Evolutionary conservation across 2,797 vertebrate species (phyloP), one percentile per base, ranked within the genome.

Genomic region (Aeoliscus strigatus): DNA sequence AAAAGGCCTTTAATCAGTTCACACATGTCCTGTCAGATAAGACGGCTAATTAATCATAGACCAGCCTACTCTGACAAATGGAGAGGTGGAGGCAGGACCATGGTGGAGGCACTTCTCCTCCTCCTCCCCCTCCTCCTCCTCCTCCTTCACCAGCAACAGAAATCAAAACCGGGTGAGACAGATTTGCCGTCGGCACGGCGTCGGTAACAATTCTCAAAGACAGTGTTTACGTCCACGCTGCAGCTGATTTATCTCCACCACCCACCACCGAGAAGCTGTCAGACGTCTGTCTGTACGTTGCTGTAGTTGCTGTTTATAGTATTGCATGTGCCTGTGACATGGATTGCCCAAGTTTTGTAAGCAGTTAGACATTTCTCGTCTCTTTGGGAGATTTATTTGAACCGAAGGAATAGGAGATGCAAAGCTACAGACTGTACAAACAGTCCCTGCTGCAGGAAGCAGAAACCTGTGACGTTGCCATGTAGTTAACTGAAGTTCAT

Each of bases 11-110:
- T 79, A 80, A 80, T 84, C 77, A 73, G 77, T 81, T 85, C 80
- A 70, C 79, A 80, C 72, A 55, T 69, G 77, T 80, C 77, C 79
- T 77, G 76, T 80, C 75, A 66, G 72, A 84, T 82, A 82, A 81
- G 75, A 65, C 27, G 47, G 71, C 78, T 82, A 83, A 86, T 84
- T 83, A 86, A 79, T 85, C 76, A 75, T 63, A 61, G 67, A 64
- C 39, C 67, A 5, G 62, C 26, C 52, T 47, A 61, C 60, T 79
- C 72, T 59, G 73, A 70, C 61, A 66, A 70, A 73, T 57, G 63
- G 70, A 62, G 63, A 57, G 73, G 73, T 49, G 66, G 67, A 75
- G 57, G 53, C 36, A 74, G 63, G 64, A 52, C 27, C 15, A 39
- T 21, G 61, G 65, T 64, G 44, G 66, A 71, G 75, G 49, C 63